Base-by-base conservation (phyloP, 2,888 invertebrate genomes). In the Noctua janthe region DNA sequence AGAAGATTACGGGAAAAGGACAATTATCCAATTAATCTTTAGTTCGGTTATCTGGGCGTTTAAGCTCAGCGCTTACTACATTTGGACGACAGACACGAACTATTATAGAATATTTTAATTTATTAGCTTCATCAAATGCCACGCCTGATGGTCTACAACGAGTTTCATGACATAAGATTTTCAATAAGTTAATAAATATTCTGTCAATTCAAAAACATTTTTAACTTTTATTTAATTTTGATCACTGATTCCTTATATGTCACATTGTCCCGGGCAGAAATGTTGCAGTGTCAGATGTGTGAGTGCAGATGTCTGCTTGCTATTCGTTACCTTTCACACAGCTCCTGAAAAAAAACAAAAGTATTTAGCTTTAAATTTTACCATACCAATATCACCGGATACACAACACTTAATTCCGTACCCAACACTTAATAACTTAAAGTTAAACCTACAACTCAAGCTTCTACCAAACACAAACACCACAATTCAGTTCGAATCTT, bases 401-500 rank as follows among this genome's bases (percentile, higher is more conserved):
- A 29, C n/a, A 43, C 1, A 49, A 29, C 8, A 54, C 51, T 47
- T 23, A 49, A 15, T 75, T 43, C 56, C 49, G 1, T 0, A 82
- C 59, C 20, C 20, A 54, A 15, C 39, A 71, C 29, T 6, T 0
- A 59, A 84, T 84, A 76, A 74, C 13, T 83, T 62, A 8, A 35
- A 64, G 17, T 17, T 17, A 77, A 43, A 51, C 73, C 59, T 4
- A 47, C 47, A n/a, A 10, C 47, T 69, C 69, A 29, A 78, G 47
- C 43, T 56, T 29, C 17, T 35, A 59, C 54, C 83, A 71, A 80
- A 73, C 29, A 69, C 54, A 85, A 86, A 88, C 80, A 78, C 82
- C 69, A 85, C 85, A 83, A 80, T 87, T 88, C 78, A 85, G 88
- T 85, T 83, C 85, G 82, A 84, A 89, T 87, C 85, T 87, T 87